These are phyloP conservation scores for Myopa tessellatipennis DNA, from an alignment of 2,888 invertebrate species.

Conservation along the genomic window DNA sequence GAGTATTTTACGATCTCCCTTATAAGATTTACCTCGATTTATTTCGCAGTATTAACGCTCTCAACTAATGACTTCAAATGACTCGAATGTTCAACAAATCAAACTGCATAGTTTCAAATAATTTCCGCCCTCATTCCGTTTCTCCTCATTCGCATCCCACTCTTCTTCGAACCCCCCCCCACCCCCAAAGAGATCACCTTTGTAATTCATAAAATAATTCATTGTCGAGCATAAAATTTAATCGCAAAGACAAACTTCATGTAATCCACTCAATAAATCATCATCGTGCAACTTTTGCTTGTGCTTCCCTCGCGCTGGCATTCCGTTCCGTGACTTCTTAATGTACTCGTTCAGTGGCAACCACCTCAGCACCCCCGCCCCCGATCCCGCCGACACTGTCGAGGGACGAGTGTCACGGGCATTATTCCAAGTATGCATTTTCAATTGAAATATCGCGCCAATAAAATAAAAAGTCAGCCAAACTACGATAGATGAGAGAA, in stretches of 20 bases:
- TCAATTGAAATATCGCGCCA: slow-evolving; percentile 42
- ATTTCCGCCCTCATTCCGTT: neutral
- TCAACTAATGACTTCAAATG: neutral
- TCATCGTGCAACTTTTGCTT: slow-evolving; percentile 25
- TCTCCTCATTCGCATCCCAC: neutral
- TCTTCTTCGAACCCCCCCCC: neutral
- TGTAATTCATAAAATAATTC: slow-evolving; percentile 34
- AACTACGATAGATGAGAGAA: slow-evolving; percentile 34
- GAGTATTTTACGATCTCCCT: neutral
- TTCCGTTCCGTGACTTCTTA: slow-evolving; percentile 1
- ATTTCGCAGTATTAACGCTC: neutral
- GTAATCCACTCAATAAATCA: slow-evolving; percentile 41
- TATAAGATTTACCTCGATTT: neutral
- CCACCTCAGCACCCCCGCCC: neutral
- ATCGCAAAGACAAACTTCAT: slow-evolving; percentile 38
- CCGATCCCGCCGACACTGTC: neutral
- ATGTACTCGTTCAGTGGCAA: neutral
- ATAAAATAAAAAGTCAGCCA: slow-evolving; percentile 37
- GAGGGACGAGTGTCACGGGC: neutral
- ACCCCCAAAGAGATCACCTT: neutral
- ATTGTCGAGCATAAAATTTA: slow-evolving; percentile 37
- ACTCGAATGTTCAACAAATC: neutral
- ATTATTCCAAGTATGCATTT: slow-evolving; percentile 41
- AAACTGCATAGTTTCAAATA: neutral
- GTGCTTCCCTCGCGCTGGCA: neutral